A percentile compares a stretch with the other conserved stretches of the same genome.
Conservation (phyloP, 2,888 invertebrate genomes). For the Archips xylosteana region DNA sequence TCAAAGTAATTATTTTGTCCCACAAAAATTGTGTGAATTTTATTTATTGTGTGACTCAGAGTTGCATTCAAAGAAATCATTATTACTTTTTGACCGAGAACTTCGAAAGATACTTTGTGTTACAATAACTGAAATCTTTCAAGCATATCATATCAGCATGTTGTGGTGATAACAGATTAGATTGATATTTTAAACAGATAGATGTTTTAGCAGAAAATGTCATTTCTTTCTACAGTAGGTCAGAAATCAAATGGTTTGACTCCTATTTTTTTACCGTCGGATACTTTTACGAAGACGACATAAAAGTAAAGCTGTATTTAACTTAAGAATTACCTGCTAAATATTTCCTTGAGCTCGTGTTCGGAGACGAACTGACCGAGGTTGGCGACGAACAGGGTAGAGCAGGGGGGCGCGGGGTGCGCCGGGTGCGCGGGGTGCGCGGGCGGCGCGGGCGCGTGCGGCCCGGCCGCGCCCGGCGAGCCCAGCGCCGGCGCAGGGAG, state of each 20-base stretch:
- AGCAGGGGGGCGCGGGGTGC: conserved; percentile 94
- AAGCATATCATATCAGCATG: background rate
- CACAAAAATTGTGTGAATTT: too few species aligned
- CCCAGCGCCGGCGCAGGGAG: conserved; percentile 97
- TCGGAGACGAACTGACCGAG: conserved; percentile 99
- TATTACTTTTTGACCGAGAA: background rate
- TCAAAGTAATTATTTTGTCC: too few species aligned
- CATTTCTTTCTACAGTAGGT: too few species aligned
- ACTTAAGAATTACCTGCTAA: conserved; percentile 94
- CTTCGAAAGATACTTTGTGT: too few species aligned
- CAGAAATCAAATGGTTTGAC: too few species aligned
- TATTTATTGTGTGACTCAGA: background rate
- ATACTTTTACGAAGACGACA: background rate
- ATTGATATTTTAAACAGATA: too few species aligned
- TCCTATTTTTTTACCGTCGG: background rate
- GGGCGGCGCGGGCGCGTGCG: conserved; percentile 85
- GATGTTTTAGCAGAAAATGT: too few species aligned
- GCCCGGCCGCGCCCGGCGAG: conserved; percentile 93
- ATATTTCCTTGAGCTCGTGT: conserved; percentile 99
- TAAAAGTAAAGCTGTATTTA: background rate
- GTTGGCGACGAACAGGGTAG: conserved; percentile 99
- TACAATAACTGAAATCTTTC: background rate
- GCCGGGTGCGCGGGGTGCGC: conserved; percentile 89
- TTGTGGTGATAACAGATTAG: too few species aligned
- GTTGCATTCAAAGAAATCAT: background rate